Evolutionary conservation across 2,888 invertebrate genomes (phyloP).

Genomic region (Epistrophella euchroma): DNA sequence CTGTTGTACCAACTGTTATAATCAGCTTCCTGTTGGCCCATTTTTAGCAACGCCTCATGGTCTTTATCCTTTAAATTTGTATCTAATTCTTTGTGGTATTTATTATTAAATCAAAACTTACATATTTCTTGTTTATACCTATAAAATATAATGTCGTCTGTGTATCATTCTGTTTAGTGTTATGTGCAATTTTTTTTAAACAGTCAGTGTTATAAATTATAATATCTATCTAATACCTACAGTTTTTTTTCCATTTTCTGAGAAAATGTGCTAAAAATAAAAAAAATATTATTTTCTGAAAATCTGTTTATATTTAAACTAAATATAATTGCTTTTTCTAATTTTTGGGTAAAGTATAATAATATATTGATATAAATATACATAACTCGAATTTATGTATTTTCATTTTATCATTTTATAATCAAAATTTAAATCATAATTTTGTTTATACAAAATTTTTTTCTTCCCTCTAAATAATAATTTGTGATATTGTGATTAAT

Average conservation of each 20-base stretch:
- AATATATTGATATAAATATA: neutral
- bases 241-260: conserved; percentile 1
- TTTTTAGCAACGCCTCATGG: conserved; percentile 25
- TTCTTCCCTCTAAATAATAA: conserved; percentile 2
- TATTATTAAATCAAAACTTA: neutral
- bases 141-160: neutral
- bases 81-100: neutral
- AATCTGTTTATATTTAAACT: neutral
- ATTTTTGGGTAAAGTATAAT: neutral
- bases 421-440: neutral
- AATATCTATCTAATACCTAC: neutral
- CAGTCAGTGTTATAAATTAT: neutral
- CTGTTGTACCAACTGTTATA: conserved; percentile 57
- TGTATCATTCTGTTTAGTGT: neutral
- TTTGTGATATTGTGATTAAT: neutral
- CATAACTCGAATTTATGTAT: neutral
- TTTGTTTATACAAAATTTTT: conserved; percentile 6
- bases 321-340: neutral
- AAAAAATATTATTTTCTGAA: conserved; percentile 3
- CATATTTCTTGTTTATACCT: neutral
- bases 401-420: neutral
- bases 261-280: conserved; percentile 9
- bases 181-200: neutral
- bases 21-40: conserved; percentile 49
- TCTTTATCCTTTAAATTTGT: conserved; percentile 9